A percentile compares a stretch with the other conserved stretches of the same genome.
These are phyloP conservation scores for Cryptotis parvus DNA, from an alignment of 2,113 vertebrate species.

Conservation along the genomic window DNA sequence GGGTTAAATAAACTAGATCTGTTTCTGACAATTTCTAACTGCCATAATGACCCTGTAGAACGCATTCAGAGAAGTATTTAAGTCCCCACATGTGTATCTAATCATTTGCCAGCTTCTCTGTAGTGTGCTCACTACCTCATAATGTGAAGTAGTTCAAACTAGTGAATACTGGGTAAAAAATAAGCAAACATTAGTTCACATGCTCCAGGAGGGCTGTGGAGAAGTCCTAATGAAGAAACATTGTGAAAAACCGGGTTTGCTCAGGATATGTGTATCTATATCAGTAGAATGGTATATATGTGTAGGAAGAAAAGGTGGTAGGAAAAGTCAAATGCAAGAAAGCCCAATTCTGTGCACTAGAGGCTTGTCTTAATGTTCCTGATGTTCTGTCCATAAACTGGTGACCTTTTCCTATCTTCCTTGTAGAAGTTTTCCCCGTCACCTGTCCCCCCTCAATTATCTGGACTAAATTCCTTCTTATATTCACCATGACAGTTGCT, in stretches of 20 bases:
- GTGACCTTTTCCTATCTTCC: neutral
- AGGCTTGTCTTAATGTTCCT: neutral
- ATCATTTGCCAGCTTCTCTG: neutral
- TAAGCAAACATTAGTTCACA: neutral
- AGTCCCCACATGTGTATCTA: too few relatives aligned
- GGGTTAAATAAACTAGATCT: neutral
- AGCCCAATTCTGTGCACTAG: neutral
- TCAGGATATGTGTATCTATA: neutral
- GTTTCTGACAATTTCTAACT: neutral
- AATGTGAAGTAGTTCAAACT: neutral
- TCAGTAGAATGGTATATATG: neutral
- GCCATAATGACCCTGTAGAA: neutral
- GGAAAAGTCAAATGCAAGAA: too few relatives aligned
- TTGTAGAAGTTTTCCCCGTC: neutral
- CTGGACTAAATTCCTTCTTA: slow-evolving; percentile 3
- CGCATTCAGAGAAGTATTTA: too few relatives aligned
- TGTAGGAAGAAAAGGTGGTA: neutral
- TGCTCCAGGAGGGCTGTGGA: neutral
- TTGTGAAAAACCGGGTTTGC: neutral
- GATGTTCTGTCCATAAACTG: neutral
- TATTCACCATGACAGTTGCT: neutral
- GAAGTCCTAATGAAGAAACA: neutral
- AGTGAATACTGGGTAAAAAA: neutral
- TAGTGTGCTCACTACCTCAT: neutral
- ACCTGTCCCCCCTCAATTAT: neutral